Evolutionary conservation across 2,113 vertebrate genomes (phyloP), one percentile per base, ranked within the genome.

Genomic region (Zapus hudsonius): DNA sequence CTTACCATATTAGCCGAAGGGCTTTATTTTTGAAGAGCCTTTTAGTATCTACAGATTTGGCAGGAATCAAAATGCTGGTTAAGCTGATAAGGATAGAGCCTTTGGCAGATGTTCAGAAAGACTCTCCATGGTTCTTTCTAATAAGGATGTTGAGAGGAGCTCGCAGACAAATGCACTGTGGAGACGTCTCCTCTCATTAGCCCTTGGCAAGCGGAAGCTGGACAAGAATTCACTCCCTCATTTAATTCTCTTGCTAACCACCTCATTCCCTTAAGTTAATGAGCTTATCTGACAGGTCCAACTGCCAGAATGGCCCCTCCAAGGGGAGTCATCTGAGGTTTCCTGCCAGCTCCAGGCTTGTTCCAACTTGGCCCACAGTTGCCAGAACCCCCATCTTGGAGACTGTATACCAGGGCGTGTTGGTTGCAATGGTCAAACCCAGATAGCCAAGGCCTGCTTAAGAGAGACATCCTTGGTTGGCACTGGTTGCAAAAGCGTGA

Each of bases 11-110:
- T 93, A 93, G 86, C 44, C 70, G 66, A 66, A 84, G n/a, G 38
- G 52, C 52, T 52, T 52, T 52, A 52, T 52, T 52, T 96, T 70
- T 87, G 92, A 96, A 94, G 82, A 93, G 88, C 0, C 87, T 94
- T 89, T 96, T 91, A 89, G 92, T 91, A 92, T 80, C 73, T 92
- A 94, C 94, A 96, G 89, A 96, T 76, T 96, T 96, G 94, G 93
- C 95, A 97, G 93, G 89, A 80, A 90, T 91, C 1, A 0, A 91
- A 91, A 90, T 61, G 84, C 93, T 93, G 93, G 96, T 94, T 94
- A 94, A 82, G 74, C 76, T 95, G 84, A 95, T 87, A 93, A 95
- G 78, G 78, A 95, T 29, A 64, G 73, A 57, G 95, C 82, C 94
- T 55, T 94, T 33, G 29, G 95, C 96, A 94, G 92, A 84, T 94